phyloP scores from a whole-genome alignment of 37 sponge, comb jelly and placozoan genomes.

The Eunapius fragilis region DNA sequence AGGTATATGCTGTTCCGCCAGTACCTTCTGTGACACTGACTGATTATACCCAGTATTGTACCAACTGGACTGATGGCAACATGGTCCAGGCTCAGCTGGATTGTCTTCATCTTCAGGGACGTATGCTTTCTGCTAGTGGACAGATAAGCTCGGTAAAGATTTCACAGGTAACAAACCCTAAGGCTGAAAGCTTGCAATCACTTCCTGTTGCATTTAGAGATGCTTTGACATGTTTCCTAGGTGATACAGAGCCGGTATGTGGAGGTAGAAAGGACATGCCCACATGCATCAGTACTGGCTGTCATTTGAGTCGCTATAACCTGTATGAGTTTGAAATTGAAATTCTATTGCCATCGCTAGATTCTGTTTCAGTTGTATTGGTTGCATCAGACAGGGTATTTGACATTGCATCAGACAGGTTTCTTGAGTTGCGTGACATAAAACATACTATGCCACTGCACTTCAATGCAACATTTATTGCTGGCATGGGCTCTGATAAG shows the following conservation, averaged over 20 bases:
- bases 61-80: conserved; percentile 5
- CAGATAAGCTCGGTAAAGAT: conserved; percentile 28
- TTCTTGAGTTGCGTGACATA: conserved; percentile 25
- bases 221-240: conserved; percentile 42
- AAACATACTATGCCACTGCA: neutral
- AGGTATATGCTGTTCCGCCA: neutral
- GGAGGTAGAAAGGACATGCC: conserved; percentile 19
- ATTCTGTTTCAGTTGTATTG: neutral
- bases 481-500: conserved; percentile 39
- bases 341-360: neutral
- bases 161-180: conserved; percentile 6
- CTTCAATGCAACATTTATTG: conserved; percentile 60
- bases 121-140: conserved; percentile 30
- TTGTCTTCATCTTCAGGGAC: conserved; percentile 50
- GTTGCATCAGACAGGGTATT: conserved; percentile 4
- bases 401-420: too few relatives aligned
- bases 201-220: conserved; percentile 29
- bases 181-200: neutral
- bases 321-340: conserved; percentile 28
- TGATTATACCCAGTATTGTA: conserved; percentile 49
- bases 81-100: conserved; percentile 53
- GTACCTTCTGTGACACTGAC: conserved; percentile 21
- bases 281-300: conserved; percentile 47
- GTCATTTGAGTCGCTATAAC: conserved; percentile 40
- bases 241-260: conserved; percentile 51